A percentile compares a stretch with the other conserved stretches of the same genome.
phyloP scores from a whole-genome alignment of 2,113 vertebrate genomes.

The Todiramphus chloris region DNA sequence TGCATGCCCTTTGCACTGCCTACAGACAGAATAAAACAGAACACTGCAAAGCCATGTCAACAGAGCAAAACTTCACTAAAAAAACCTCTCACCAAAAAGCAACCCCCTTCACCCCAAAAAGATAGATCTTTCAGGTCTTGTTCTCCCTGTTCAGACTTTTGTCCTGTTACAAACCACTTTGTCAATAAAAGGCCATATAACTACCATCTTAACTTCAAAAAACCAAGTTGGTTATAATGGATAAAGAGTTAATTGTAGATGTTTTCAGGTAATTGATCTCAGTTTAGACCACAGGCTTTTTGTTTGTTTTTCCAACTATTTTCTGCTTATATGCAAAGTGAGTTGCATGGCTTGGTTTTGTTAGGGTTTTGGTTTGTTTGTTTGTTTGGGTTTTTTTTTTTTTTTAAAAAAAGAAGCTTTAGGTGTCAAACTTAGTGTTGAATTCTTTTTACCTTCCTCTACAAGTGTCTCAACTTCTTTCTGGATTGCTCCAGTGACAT shows the following conservation, averaged over 20 bases:
- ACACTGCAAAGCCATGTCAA: background rate
- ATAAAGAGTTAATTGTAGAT: background rate
- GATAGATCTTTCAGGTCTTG: background rate
- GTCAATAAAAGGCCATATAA: background rate
- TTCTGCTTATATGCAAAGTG: background rate
- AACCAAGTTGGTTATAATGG: background rate
- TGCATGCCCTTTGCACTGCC: background rate
- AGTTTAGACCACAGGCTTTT: background rate
- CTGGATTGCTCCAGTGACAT: background rate
- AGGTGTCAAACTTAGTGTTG: fast-evolving
- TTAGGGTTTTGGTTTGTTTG: background rate
- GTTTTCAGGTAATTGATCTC: background rate
- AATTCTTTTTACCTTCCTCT: background rate
- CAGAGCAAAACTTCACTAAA: background rate
- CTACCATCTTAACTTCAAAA: background rate
- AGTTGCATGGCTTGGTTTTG: background rate
- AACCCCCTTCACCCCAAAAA: fast-evolving
- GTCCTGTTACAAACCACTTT: background rate
- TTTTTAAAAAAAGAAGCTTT: background rate
- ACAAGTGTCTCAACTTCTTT: background rate
- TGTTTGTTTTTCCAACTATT: background rate
- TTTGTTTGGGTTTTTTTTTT: background rate
- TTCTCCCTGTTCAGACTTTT: background rate
- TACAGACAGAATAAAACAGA: background rate
- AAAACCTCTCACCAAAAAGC: background rate